Conservation (phyloP, 1,140 invertebrate genomes). For the Cyclargus thomasi region DNA sequence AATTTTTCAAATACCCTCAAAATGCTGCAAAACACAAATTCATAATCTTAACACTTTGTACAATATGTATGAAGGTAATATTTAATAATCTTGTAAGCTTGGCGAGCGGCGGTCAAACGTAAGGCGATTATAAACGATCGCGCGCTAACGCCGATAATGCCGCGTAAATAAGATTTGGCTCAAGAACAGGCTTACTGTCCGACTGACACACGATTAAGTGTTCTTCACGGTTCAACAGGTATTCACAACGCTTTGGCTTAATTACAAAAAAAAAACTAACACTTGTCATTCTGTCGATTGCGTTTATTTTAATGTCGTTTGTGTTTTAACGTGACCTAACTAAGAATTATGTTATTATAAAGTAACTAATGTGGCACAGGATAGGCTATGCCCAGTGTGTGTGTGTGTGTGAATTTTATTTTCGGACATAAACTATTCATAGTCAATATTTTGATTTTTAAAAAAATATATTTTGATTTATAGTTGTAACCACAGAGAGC, state of each 20-base stretch:
- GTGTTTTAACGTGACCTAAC: too few species aligned
- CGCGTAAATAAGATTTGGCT: conserved; percentile 13
- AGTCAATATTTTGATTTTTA: too few species aligned
- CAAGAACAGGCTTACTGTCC: background rate
- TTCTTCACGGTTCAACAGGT: background rate
- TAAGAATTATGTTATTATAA: too few species aligned
- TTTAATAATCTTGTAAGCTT: background rate
- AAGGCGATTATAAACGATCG: background rate
- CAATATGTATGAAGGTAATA: background rate
- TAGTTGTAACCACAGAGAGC: too few species aligned
- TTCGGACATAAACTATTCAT: too few species aligned
- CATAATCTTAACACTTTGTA: background rate
- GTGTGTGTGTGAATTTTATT: too few species aligned
- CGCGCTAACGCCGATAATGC: background rate
- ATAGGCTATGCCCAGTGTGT: too few species aligned
- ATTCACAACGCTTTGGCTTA: background rate
- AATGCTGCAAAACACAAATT: background rate
- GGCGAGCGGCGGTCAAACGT: background rate
- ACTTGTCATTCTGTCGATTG: too few species aligned
- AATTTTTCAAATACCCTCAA: too few species aligned
- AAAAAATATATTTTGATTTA: too few species aligned
- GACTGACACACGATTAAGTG: background rate
- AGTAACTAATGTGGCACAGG: too few species aligned
- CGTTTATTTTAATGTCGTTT: too few species aligned
- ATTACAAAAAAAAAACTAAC: background rate